phyloP scores from a whole-genome alignment of 2,113 vertebrate genomes.

The Empidonax traillii region DNA sequence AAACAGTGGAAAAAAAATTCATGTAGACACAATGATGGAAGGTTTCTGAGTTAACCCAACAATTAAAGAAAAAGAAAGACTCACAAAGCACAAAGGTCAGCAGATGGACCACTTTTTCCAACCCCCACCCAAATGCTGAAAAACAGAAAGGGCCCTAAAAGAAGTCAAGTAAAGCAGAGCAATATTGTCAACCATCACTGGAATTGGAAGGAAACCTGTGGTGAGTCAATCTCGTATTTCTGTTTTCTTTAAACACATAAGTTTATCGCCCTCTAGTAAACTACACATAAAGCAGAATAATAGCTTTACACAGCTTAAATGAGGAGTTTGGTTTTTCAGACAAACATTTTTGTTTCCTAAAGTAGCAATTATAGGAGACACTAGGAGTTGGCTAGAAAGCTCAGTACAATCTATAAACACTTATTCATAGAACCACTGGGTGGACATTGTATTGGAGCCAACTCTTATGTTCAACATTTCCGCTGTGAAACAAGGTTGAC shows the following conservation, averaged over 20 bases:
- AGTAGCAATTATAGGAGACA: constrained; percentile 83
- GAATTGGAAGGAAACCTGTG: neutral
- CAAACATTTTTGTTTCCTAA: constrained; percentile 79
- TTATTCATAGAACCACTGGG: constrained; percentile 74
- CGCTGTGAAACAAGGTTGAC: constrained; percentile 67
- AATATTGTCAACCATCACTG: neutral
- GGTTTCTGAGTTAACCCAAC: neutral
- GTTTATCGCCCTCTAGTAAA: constrained; percentile 62
- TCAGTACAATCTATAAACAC: constrained; percentile 76
- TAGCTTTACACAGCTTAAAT: constrained; percentile 58
- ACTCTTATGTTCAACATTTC: constrained; percentile 58
- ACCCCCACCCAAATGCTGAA: neutral
- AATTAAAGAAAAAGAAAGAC: neutral
- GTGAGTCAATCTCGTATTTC: neutral
- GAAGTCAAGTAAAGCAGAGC: neutral
- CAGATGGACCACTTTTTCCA: neutral
- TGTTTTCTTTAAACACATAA: constrained; percentile 8
- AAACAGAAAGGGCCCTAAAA: neutral
- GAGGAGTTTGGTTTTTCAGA: constrained; percentile 65
- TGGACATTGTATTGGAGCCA: constrained; percentile 64
- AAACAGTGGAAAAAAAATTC: neutral
- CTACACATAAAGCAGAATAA: constrained; percentile 59
- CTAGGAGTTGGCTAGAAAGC: constrained; percentile 77
- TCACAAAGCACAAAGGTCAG: neutral
- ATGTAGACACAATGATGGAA: neutral